Conservation (phyloP, 2,797 vertebrate species). For the Coccyzus lansbergi region DNA sequence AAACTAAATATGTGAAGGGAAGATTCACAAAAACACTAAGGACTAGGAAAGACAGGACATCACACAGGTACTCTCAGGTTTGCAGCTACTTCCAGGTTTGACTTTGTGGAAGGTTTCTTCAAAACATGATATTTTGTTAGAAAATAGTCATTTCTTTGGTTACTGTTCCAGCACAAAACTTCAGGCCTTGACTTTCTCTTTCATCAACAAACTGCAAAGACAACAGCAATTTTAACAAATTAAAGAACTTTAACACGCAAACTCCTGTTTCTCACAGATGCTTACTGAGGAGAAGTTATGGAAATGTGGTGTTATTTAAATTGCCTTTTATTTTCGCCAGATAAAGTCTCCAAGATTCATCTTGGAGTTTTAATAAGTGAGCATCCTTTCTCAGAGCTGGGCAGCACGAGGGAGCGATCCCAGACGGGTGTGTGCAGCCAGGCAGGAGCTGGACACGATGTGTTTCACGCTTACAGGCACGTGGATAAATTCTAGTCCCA, state of each 20-base stretch:
- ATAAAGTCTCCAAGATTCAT: no score
- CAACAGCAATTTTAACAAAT: not conserved
- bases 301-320: not conserved
- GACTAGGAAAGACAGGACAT: not conserved
- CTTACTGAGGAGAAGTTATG: not conserved
- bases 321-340: not conserved
- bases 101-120: not conserved
- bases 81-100: not conserved
- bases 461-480: no score
- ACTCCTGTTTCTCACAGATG: not conserved
- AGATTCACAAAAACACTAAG: not conserved
- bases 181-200: not conserved
- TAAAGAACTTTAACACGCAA: not conserved
- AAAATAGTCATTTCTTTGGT: not conserved
- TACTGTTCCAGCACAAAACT: not conserved
- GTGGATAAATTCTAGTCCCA: no score
- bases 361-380: no score
- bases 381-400: no score
- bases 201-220: not conserved
- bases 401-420: no score
- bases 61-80: not conserved
- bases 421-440: no score
- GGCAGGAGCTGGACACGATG: no score
- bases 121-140: not conserved
- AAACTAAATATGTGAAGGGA: not conserved